Evolutionary conservation across 2,797 vertebrate genomes (phyloP), one percentile per base, ranked within the genome.

Genomic region (Microchirus variegatus): DNA sequence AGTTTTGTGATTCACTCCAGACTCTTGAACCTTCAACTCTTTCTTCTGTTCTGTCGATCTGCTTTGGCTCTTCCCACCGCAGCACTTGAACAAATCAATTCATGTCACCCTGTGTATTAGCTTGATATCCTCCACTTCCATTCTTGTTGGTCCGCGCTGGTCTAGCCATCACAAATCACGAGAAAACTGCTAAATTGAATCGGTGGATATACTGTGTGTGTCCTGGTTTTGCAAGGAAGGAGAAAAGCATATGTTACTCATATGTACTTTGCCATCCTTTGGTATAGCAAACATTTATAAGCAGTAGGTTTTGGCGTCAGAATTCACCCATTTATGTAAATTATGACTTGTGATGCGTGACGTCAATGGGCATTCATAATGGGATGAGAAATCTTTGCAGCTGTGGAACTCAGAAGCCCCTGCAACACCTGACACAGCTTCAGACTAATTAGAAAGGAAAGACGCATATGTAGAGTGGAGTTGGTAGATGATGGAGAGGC

Each of bases 401-500:
- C 36, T 4, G 43, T 31, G 7, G 9, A 31, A 36, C 54, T 56
- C 31, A 63, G 48, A 12, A 63, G 22, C 41, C 53, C 9, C 15
- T 18, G 0, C n/a, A 62, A 14, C 14, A n/a, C 22, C 14, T 45
- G 4, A 37, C 9, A 4, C 35, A 37, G 11, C 48, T 43, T 57
- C 50, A 46, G 31, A 59, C 46, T 67, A 53, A 70, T 42, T 12
- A 9, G 10, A 35, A 51, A n/a, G 41, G 50, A 74, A 47, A 36
- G 19, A 56, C 36, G 7, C 17, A 26, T 36, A 60, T 22, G 51
- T 26, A 17, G 44, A 56, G 51, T 40, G 49, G 73, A 1, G 50
- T 35, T n/a, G 38, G 54, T 49, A 42, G 49, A 77, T 1, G 49
- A 77, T 1, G 12, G 53, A 61, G 71, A 54, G 35, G 63, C 12